Percentiles rank a stretch among this genome's conserved stretches.
Evolutionary conservation across 2,113 vertebrate species (phyloP).

Genomic region (Oryzias curvinotus): DNA sequence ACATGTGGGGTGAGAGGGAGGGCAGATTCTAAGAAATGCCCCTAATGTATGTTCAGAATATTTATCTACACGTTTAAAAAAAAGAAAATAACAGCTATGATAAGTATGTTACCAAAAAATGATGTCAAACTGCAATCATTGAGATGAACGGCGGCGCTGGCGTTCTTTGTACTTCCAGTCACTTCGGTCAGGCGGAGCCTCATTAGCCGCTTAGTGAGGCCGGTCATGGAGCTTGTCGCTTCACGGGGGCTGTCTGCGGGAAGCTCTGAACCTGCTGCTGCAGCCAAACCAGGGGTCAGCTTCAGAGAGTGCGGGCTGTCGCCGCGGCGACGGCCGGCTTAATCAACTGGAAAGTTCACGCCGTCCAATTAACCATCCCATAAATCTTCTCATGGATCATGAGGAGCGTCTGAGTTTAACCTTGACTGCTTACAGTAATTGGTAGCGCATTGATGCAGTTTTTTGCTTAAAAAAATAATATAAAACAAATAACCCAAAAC

Average conservation of each 20-base stretch:
- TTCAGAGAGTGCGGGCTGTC: constrained; percentile 35
- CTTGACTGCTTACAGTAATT: neutral
- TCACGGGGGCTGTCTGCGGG: constrained; percentile 30
- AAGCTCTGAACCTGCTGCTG: constrained; percentile 27
- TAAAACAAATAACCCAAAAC: too few species aligned
- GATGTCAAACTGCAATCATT: constrained; percentile 34
- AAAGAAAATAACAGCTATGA: neutral
- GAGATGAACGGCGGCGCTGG: constrained; percentile 37
- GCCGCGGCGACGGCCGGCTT: constrained; percentile 34
- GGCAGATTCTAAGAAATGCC: constrained; percentile 15
- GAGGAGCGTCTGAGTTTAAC: constrained; percentile 3
- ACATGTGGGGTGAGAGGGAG: constrained; percentile 14
- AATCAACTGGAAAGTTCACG: constrained; percentile 60
- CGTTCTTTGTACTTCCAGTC: constrained; percentile 33
- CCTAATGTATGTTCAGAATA: constrained; percentile 5
- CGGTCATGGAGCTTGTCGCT: constrained; percentile 35
- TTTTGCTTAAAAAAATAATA: too few species aligned
- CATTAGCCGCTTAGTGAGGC: constrained; percentile 54
- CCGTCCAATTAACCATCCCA: constrained; percentile 58
- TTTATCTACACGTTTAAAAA: constrained; percentile 11
- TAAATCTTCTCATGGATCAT: constrained; percentile 46
- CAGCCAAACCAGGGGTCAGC: constrained; percentile 46
- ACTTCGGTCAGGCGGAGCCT: constrained; percentile 34
- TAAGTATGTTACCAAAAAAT: constrained; percentile 3
- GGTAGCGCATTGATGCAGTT: neutral